Percentiles rank a stretch among this genome's conserved stretches.
These are phyloP conservation scores for Oscheius sp. DNA, from an alignment of 1,140 invertebrate species.

Conservation along the genomic window DNA sequence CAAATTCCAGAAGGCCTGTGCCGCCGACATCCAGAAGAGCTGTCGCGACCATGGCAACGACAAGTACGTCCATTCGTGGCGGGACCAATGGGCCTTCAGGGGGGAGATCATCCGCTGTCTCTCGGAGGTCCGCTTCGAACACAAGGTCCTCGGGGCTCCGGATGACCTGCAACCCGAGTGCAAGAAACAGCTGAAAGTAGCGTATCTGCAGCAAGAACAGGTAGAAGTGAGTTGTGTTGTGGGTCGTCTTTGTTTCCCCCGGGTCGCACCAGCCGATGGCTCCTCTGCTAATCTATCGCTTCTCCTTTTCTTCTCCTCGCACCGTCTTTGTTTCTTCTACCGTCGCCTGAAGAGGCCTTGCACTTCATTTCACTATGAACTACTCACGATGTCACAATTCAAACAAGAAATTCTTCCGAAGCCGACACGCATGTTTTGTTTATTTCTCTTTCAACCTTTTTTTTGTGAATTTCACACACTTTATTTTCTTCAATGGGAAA, in stretches of 20 bases:
- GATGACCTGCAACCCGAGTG: conserved; percentile 75
- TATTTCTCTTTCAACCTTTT: too few relatives aligned
- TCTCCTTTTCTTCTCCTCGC: neutral
- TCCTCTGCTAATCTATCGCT: neutral
- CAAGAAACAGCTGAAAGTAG: conserved; percentile 58
- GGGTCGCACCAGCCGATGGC: neutral
- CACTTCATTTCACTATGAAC: too few relatives aligned
- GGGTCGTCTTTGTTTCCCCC: too few relatives aligned
- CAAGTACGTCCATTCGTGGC: conserved; percentile 49
- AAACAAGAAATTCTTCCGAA: too few relatives aligned
- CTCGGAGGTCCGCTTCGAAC: conserved; percentile 69
- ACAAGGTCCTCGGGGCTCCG: conserved; percentile 71
- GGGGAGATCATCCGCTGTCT: conserved; percentile 84
- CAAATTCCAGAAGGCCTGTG: conserved; percentile 91
- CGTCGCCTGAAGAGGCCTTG: neutral
- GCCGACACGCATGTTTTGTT: too few relatives aligned
- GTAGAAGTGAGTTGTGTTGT: conserved; percentile 54
- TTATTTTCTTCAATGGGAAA: too few relatives aligned
- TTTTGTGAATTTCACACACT: too few relatives aligned
- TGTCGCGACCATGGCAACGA: conserved; percentile 67
- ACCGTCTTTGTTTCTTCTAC: neutral
- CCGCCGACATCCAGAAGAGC: conserved; percentile 75
- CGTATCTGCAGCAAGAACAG: conserved; percentile 61
- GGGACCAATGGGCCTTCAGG: conserved; percentile 65
- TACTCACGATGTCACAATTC: too few relatives aligned